Percentiles rank a stretch among this genome's conserved stretches.
These are phyloP conservation scores for Coptotermes formosanus DNA, from an alignment of 1,140 invertebrate genomes.

Conservation along the genomic window DNA sequence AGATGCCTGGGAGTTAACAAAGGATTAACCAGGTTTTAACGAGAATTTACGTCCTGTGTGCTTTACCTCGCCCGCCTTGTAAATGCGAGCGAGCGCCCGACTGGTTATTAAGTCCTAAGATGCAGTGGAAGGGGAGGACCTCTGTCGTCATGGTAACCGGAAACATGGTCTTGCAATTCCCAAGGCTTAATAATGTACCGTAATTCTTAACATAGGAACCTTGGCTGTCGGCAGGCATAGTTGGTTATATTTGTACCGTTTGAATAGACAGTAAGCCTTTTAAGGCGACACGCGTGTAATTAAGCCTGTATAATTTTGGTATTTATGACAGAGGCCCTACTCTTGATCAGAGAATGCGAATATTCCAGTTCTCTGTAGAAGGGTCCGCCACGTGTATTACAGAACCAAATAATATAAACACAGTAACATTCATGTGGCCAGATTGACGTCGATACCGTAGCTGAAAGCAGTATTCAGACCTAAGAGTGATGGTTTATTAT, in stretches of 20 bases:
- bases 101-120: conserved; percentile 10
- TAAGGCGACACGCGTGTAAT: background rate
- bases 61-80: background rate
- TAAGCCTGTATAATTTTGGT: too few relatives aligned
- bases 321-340: too few relatives aligned
- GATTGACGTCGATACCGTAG: too few relatives aligned
- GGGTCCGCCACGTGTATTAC: too few relatives aligned
- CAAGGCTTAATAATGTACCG: conserved; percentile 2
- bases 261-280: background rate
- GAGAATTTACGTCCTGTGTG: conserved; percentile 11
- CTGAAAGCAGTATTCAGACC: too few relatives aligned
- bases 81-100: background rate
- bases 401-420: too few relatives aligned
- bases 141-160: conserved; percentile 1
- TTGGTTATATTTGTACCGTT: background rate
- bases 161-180: conserved; percentile 3
- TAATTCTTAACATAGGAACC: background rate
- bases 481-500: too few relatives aligned
- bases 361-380: too few relatives aligned
- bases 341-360: too few relatives aligned
- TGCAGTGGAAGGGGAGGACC: background rate
- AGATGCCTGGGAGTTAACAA: conserved; percentile 15
- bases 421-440: too few relatives aligned
- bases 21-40: conserved; percentile 11
- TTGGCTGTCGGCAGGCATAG: background rate